Evolutionary conservation across 2,113 vertebrate genomes (phyloP).

Genomic region (Elaphurus davidianus): DNA sequence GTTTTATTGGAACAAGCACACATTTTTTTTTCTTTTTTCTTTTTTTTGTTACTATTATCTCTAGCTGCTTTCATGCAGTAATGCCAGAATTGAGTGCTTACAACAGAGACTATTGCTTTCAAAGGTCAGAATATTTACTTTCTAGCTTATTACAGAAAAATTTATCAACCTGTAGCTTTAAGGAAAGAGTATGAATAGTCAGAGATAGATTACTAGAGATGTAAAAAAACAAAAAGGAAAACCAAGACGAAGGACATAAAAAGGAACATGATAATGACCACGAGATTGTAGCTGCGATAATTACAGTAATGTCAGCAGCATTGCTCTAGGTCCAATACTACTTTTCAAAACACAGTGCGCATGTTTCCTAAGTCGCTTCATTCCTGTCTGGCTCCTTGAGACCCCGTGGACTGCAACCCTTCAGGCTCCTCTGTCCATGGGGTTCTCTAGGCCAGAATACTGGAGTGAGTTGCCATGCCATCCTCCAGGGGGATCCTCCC

Average conservation of each 20-base stretch:
- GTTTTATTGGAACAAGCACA: not conserved
- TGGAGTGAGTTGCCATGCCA: not conserved
- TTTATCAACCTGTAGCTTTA: not conserved
- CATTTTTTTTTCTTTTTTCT: rapidly evolving
- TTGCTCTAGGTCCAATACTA: not conserved
- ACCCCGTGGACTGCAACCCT: rapidly evolving
- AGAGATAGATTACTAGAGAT: not conserved
- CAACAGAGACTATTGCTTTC: not conserved
- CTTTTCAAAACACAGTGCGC: not conserved
- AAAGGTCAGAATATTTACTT: not conserved
- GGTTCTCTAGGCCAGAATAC: not conserved
- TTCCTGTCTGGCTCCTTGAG: rapidly evolving
- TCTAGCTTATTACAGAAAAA: not conserved
- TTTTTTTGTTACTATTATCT: not conserved
- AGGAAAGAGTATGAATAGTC: not conserved
- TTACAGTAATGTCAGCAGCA: not conserved
- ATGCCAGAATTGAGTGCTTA: not conserved
- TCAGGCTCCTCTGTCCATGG: not conserved
- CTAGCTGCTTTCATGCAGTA: not conserved
- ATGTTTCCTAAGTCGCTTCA: rapidly evolving
- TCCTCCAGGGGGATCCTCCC: not conserved
- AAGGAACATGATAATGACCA: not conserved
- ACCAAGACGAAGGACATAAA: not conserved
- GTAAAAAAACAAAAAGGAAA: not conserved
- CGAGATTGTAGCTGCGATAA: not conserved